A percentile compares a stretch with the other conserved stretches of the same genome.
Conservation (phyloP, 2,113 vertebrate genomes). For the Podarcis muralis region DNA sequence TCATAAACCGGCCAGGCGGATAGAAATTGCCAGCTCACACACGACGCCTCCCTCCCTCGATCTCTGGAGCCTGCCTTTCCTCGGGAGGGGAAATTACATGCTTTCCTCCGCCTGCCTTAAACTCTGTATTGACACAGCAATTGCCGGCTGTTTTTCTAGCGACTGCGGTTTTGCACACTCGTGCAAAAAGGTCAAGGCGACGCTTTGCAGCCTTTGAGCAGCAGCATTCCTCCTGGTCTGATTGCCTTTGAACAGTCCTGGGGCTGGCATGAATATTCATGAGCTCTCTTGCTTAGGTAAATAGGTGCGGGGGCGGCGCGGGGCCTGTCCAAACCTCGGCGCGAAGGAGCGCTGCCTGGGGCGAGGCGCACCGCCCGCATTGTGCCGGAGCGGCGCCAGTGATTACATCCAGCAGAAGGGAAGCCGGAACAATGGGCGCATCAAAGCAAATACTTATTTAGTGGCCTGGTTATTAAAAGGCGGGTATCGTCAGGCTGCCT, state of each 20-base stretch:
- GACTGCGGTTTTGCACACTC: slow-evolving; percentile 8
- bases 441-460: slow-evolving; percentile 51
- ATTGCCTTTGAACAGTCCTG: not conserved
- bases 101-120: not conserved
- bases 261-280: slow-evolving; percentile 2
- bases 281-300: not conserved
- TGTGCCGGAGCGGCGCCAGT: not conserved
- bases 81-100: slow-evolving; percentile 4
- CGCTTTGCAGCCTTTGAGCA: slow-evolving; percentile 15
- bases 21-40: not conserved
- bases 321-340: not conserved
- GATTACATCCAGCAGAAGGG: not conserved
- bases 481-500: slow-evolving; percentile 27
- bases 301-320: not conserved
- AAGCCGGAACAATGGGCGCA: slow-evolving; percentile 1
- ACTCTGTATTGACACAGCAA: slow-evolving; percentile 3
- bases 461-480: slow-evolving; percentile 2
- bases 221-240: slow-evolving; percentile 26
- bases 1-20: not conserved
- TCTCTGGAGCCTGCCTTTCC: slow-evolving; percentile 4
- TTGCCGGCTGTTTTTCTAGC: slow-evolving; percentile 9
- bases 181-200: slow-evolving; percentile 24
- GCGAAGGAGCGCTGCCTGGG: slow-evolving; percentile 17
- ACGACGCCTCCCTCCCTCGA: not conserved
- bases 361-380: not conserved